These are phyloP conservation scores for Zaprionus taronus DNA, from an alignment of 1,140 invertebrate species.

Conservation along the genomic window DNA sequence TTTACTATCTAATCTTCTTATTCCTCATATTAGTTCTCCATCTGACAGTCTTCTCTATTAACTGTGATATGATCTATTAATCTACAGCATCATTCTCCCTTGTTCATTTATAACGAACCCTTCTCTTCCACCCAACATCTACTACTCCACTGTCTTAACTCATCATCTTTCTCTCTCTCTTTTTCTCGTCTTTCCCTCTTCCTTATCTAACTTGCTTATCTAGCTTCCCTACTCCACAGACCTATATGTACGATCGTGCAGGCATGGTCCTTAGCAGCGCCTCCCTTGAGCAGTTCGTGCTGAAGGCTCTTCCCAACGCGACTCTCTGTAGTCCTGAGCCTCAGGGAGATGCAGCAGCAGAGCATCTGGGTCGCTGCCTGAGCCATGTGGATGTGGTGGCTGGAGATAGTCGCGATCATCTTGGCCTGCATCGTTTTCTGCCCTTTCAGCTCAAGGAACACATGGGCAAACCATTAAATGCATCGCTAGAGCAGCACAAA, in stretches of 20 bases:
- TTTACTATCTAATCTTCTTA: too few species aligned
- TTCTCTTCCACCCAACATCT: neutral
- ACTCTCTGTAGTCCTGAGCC: slow-evolving; percentile 37
- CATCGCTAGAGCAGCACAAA: slow-evolving; percentile 36
- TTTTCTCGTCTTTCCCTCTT: too few species aligned
- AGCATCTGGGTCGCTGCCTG: slow-evolving; percentile 60
- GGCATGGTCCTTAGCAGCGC: slow-evolving; percentile 59
- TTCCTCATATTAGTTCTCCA: too few species aligned
- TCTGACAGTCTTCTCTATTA: too few species aligned
- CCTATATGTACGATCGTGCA: slow-evolving; percentile 45
- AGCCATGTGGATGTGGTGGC: slow-evolving; percentile 55
- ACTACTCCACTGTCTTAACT: neutral
- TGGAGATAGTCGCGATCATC: slow-evolving; percentile 63
- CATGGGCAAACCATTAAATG: slow-evolving; percentile 34
- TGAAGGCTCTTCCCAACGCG: slow-evolving; percentile 47
- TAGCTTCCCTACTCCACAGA: slow-evolving; percentile 7
- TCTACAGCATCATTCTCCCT: too few species aligned
- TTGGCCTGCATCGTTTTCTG: slow-evolving; percentile 53
- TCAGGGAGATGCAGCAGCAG: slow-evolving; percentile 10
- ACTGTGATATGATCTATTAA: too few species aligned
- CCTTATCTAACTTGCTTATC: too few species aligned
- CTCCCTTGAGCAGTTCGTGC: slow-evolving; percentile 43
- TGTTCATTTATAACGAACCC: too few species aligned
- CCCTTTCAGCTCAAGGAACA: slow-evolving; percentile 50
- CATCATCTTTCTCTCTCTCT: too few species aligned